phyloP scores from a whole-genome alignment of 2,113 vertebrate genomes.

The Thalassarche chlororhynchos region DNA sequence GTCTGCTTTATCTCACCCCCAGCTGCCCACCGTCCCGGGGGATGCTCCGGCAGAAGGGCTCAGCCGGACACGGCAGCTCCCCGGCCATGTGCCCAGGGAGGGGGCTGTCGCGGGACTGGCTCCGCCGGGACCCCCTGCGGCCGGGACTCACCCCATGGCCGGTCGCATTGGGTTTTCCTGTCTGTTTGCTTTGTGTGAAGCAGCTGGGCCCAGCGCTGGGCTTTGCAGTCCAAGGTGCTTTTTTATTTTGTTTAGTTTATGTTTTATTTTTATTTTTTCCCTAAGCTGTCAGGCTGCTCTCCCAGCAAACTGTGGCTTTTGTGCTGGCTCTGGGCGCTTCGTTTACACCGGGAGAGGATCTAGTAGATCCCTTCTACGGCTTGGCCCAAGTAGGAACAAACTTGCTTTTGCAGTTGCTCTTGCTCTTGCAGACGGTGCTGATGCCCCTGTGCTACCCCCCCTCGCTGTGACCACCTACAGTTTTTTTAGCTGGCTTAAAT shows the following conservation, averaged over 20 bases:
- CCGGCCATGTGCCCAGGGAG: not conserved
- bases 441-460: not conserved
- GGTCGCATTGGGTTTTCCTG: not conserved
- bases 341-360: not conserved
- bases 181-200: not conserved
- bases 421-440: not conserved
- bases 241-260: not conserved
- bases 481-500: not conserved
- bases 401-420: not conserved
- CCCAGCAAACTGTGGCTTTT: not conserved
- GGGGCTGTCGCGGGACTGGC: not conserved
- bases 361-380: not conserved
- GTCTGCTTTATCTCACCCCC: constrained; percentile 30
- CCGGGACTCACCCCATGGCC: not conserved
- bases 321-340: not conserved
- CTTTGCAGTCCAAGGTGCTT: not conserved
- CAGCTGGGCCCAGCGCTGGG: not conserved
- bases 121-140: not conserved
- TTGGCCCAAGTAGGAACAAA: not conserved
- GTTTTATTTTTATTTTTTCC: not conserved
- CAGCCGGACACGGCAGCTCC: not conserved
- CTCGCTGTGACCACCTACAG: not conserved
- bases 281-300: not conserved
- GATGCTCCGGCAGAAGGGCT: not conserved
- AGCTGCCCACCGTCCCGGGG: not conserved